Conservation (phyloP, 2,888 invertebrate genomes). For the Imbricaverruca yamaguchii region DNA sequence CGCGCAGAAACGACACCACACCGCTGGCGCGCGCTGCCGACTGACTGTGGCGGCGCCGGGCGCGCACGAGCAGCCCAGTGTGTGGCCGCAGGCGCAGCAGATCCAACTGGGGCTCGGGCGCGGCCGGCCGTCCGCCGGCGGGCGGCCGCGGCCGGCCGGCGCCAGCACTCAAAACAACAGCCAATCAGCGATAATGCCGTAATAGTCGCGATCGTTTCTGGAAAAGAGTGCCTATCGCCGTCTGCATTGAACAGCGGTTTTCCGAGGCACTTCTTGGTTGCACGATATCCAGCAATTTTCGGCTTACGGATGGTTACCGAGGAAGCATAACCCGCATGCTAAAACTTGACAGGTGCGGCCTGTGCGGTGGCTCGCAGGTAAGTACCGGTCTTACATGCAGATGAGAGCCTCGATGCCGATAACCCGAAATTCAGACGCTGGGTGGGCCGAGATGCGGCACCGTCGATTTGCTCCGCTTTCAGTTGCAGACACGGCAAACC, state of each 20-base stretch:
- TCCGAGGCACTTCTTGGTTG: too few relatives aligned
- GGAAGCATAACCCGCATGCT: too few relatives aligned
- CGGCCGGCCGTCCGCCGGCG: conserved; percentile 26
- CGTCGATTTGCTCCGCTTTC: too few relatives aligned
- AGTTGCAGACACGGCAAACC: too few relatives aligned
- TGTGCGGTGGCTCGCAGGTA: too few relatives aligned
- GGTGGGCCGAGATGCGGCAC: too few relatives aligned
- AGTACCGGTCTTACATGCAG: too few relatives aligned
- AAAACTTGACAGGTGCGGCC: too few relatives aligned
- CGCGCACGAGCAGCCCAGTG: conserved; percentile 82
- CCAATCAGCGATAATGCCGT: conserved; percentile 5
- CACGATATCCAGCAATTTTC: too few relatives aligned
- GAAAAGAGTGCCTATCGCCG: background rate
- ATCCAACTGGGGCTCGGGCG: conserved; percentile 44
- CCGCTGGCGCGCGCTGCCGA: conserved; percentile 84
- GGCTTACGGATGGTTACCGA: too few relatives aligned
- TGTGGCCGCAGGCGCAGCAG: conserved; percentile 63
- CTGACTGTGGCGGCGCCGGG: conserved; percentile 89
- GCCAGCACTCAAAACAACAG: background rate
- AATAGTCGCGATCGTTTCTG: background rate
- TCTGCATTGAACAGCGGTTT: background rate
- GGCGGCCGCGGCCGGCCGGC: conserved; percentile 22
- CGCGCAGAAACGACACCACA: conserved; percentile 98
- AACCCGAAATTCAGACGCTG: too few relatives aligned
- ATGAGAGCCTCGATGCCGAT: too few relatives aligned